Evolutionary conservation across 2,797 vertebrate species (phyloP).

Genomic region (Bovichtus diacanthus): DNA sequence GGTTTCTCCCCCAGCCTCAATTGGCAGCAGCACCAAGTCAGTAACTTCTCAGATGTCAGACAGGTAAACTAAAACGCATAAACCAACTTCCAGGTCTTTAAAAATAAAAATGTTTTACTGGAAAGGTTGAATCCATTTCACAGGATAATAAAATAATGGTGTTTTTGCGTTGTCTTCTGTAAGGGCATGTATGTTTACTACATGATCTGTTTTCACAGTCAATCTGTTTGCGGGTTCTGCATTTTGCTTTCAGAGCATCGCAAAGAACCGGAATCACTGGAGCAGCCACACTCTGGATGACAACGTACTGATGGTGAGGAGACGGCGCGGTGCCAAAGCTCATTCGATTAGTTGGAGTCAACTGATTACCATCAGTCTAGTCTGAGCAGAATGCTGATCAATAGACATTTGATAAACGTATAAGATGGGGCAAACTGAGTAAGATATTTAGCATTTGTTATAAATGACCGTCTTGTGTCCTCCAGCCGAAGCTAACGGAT

Average conservation of each 20-base stretch:
- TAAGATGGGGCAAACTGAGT: not conserved
- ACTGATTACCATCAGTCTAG: not conserved
- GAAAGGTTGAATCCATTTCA: not conserved
- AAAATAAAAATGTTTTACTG: not conserved
- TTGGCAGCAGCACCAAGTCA: conserved; percentile 95
- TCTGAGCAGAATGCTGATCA: not conserved
- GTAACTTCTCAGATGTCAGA: conserved; percentile 92
- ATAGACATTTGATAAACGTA: not conserved
- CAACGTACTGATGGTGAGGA: conserved; percentile 93
- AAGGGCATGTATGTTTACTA: not conserved
- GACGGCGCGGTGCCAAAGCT: not conserved
- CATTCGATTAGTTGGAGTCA: not conserved
- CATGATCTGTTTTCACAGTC: not conserved
- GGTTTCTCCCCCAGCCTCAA: conserved; percentile 92
- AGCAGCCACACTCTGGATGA: conserved; percentile 91
- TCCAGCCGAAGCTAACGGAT: conserved; percentile 77
- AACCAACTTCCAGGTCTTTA: too few species aligned
- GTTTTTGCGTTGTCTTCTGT: not conserved
- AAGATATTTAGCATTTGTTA: not conserved
- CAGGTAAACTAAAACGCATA: conserved; percentile 87
- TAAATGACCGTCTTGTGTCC: not conserved
- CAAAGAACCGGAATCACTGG: conserved; percentile 93
- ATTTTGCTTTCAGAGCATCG: conserved; percentile 87
- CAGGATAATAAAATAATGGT: not conserved
- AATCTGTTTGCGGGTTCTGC: not conserved